Evolutionary conservation across 92 coral and sea anemone genomes (phyloP).

Genomic region (Siderastrea siderea): DNA sequence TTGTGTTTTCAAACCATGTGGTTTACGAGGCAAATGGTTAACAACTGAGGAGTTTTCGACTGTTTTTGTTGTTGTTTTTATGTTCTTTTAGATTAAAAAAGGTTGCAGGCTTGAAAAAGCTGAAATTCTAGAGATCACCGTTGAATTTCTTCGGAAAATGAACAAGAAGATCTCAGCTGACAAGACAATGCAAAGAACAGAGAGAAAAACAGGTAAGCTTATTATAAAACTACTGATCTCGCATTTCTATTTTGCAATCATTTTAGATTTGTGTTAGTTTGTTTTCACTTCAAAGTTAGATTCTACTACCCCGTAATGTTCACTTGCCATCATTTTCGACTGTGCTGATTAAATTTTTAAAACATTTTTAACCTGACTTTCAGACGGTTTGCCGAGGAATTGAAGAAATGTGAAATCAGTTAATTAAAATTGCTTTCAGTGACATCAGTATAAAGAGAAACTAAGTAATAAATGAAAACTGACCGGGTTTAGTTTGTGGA

Average conservation of each 20-base stretch:
- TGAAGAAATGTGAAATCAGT: too few species aligned
- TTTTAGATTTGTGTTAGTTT: not conserved
- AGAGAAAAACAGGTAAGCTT: not conserved
- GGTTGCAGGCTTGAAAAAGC: constrained; percentile 62
- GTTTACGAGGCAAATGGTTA: not conserved
- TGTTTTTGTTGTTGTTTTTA: not conserved
- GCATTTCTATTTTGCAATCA: not conserved
- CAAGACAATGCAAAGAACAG: not conserved
- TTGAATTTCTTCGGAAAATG: constrained; percentile 33
- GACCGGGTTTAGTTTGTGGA: not conserved
- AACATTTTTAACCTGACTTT: too few species aligned
- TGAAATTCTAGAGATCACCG: constrained; percentile 50
- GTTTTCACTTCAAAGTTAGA: not conserved
- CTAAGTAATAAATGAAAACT: not conserved
- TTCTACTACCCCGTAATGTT: too few species aligned
- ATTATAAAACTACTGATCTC: not conserved
- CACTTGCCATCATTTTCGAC: too few species aligned
- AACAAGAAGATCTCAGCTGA: constrained; percentile 4
- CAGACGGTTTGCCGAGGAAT: too few species aligned
- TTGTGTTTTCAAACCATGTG: not conserved
- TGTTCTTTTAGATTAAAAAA: constrained; percentile 20
- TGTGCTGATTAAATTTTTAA: too few species aligned
- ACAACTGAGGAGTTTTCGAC: not conserved
- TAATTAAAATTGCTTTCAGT: too few species aligned
- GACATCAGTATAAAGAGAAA: not conserved